Conservation (phyloP, 1,140 invertebrate species). For the Drosophila chauvacae region DNA sequence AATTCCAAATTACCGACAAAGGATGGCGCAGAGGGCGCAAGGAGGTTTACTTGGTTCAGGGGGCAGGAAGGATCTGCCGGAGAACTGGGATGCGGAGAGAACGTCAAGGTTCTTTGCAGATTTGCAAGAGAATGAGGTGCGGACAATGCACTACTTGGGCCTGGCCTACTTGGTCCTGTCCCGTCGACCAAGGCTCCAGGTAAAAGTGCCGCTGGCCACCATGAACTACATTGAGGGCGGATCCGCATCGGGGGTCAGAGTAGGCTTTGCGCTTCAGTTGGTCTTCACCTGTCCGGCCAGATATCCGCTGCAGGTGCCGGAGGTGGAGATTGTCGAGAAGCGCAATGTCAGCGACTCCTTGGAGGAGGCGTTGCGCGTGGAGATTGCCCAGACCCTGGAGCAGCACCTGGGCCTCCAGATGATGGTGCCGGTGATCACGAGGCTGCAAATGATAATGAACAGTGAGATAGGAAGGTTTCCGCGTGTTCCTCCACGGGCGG, state of each 20-base stretch:
- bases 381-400: constrained; percentile 53
- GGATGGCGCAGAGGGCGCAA: constrained; percentile 27
- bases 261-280: constrained; percentile 56
- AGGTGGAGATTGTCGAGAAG: constrained; percentile 58
- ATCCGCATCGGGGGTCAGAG: neutral
- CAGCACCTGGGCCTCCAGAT: constrained; percentile 67
- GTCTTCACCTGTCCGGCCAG: constrained; percentile 54
- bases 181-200: constrained; percentile 36
- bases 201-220: constrained; percentile 61
- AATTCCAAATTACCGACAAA: constrained; percentile 30
- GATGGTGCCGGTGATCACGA: constrained; percentile 62
- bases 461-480: constrained; percentile 16
- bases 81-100: constrained; percentile 7
- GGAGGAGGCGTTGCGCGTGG: constrained; percentile 36
- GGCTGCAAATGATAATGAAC: constrained; percentile 65
- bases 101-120: constrained; percentile 15
- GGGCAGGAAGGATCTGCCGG: neutral
- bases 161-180: constrained; percentile 58
- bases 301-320: constrained; percentile 56
- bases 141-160: constrained; percentile 66
- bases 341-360: constrained; percentile 53
- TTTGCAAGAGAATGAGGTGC: constrained; percentile 64
- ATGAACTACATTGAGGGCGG: constrained; percentile 50
- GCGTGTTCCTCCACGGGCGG: neutral
- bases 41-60: neutral